Percentiles rank a stretch among this genome's conserved stretches.
Conservation (phyloP, 1,140 invertebrate species). For the Nylanderia fulva region DNA sequence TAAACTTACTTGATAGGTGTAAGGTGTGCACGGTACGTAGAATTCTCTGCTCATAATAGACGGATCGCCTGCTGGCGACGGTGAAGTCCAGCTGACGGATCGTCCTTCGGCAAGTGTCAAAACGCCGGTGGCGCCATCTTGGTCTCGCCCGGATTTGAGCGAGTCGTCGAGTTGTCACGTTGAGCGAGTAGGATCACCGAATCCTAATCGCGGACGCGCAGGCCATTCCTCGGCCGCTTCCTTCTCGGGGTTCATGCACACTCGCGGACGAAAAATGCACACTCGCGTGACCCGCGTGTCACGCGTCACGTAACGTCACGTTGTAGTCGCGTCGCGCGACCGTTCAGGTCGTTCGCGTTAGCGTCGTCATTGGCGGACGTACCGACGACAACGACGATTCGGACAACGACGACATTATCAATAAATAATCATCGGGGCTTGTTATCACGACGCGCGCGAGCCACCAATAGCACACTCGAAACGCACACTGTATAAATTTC, state of each 20-base stretch:
- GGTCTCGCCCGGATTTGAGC: conserved; percentile 60
- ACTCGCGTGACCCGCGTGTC: not conserved
- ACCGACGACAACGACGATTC: not conserved
- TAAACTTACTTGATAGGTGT: conserved; percentile 82
- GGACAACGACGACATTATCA: not conserved
- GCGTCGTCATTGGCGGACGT: conserved; percentile 8
- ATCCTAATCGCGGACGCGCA: conserved; percentile 44
- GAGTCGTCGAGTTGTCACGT: conserved; percentile 81
- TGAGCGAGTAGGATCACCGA: conserved; percentile 75
- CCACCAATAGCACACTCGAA: conserved; percentile 45
- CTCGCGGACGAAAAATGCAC: not conserved
- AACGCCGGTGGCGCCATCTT: conserved; percentile 83
- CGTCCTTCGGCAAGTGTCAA: conserved; percentile 79
- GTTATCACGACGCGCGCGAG: not conserved
- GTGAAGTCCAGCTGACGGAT: conserved; percentile 78
- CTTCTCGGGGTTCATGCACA: not conserved
- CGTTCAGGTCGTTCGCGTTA: conserved; percentile 18
- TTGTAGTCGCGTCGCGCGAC: not conserved
- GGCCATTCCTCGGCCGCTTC: conserved; percentile 37
- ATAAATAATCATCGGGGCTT: not conserved
- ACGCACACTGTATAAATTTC: conserved; percentile 31
- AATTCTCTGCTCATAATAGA: conserved; percentile 85
- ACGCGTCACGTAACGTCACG: conserved; percentile 27
- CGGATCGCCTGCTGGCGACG: conserved; percentile 43
- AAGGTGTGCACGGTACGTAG: conserved; percentile 82